A percentile compares a stretch with the other conserved stretches of the same genome.
Conservation (phyloP, 2,113 vertebrate species). For the Eulacestoma nigropectus region DNA sequence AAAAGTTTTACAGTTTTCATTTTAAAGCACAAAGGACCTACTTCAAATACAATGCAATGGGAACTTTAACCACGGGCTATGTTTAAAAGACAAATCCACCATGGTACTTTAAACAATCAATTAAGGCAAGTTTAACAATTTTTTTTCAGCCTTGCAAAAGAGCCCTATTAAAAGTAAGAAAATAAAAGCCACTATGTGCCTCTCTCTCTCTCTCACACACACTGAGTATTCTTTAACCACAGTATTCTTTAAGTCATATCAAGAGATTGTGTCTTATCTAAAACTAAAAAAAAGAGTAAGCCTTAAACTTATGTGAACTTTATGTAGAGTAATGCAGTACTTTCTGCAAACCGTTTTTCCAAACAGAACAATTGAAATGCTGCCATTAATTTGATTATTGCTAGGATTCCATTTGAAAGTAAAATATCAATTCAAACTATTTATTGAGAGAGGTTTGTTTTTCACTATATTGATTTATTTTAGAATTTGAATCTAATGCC, state of each 20-base stretch:
- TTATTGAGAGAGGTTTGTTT: background rate
- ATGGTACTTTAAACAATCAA: slow-evolving; percentile 66
- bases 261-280: background rate
- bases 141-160: slow-evolving; percentile 64
- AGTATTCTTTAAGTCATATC: background rate
- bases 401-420: background rate
- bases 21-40: slow-evolving; percentile 66
- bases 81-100: slow-evolving; percentile 64
- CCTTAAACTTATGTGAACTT: background rate
- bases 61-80: slow-evolving; percentile 51
- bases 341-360: slow-evolving; percentile 12
- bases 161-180: slow-evolving; percentile 65
- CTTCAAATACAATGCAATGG: slow-evolving; percentile 61
- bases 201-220: background rate
- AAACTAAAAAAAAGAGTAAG: slow-evolving; percentile 41
- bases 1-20: slow-evolving; percentile 68
- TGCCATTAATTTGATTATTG: background rate
- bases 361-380: background rate
- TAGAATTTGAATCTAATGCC: background rate
- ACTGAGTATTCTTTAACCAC: background rate
- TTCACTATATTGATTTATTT: background rate
- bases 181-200: slow-evolving; percentile 51
- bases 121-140: slow-evolving; percentile 65
- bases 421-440: background rate
- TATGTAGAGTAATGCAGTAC: background rate